phyloP scores from a whole-genome alignment of 2,113 vertebrate species.

The Aphyosemion australe region DNA sequence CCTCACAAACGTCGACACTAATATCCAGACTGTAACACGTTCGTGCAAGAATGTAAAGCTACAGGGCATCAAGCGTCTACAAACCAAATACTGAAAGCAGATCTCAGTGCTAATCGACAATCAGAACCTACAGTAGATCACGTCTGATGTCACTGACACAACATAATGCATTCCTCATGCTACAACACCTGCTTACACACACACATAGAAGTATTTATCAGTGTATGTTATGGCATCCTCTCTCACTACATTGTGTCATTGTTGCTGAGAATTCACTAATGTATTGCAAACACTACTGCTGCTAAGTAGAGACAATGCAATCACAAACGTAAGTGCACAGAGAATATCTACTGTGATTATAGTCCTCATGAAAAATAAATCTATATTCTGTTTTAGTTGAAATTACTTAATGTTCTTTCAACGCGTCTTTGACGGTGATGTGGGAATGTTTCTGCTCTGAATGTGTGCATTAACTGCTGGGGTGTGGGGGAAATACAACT shows the following conservation, averaged over 20 bases:
- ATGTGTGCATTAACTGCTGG: slow-evolving; percentile 8
- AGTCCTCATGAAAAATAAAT: slow-evolving; percentile 4
- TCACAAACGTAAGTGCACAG: slow-evolving; percentile 20
- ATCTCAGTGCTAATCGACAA: slow-evolving; percentile 70
- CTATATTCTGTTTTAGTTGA: slow-evolving; percentile 24
- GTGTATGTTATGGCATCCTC: slow-evolving; percentile 39
- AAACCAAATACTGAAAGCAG: slow-evolving; percentile 55
- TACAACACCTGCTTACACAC: slow-evolving; percentile 31
- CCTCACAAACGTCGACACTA: slow-evolving; percentile 2
- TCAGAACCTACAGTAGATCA: slow-evolving; percentile 41
- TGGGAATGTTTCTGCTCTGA: slow-evolving; percentile 15
- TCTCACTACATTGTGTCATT: slow-evolving; percentile 37
- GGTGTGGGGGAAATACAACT: slow-evolving; percentile 19
- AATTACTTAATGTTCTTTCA: slow-evolving; percentile 35
- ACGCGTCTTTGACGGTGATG: background rate
- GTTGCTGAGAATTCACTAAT: slow-evolving; percentile 46
- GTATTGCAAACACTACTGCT: slow-evolving; percentile 37
- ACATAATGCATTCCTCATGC: slow-evolving; percentile 52
- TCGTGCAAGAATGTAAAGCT: slow-evolving; percentile 48
- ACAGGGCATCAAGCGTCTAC: slow-evolving; percentile 11
- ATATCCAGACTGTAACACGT: background rate
- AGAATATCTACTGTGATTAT: slow-evolving; percentile 41
- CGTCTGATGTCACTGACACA: slow-evolving; percentile 1
- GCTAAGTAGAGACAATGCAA: slow-evolving; percentile 46
- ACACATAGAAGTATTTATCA: slow-evolving; percentile 20